These are phyloP conservation scores for Calliopum simillimum DNA, from an alignment of 2,888 invertebrate genomes.

Conservation along the genomic window DNA sequence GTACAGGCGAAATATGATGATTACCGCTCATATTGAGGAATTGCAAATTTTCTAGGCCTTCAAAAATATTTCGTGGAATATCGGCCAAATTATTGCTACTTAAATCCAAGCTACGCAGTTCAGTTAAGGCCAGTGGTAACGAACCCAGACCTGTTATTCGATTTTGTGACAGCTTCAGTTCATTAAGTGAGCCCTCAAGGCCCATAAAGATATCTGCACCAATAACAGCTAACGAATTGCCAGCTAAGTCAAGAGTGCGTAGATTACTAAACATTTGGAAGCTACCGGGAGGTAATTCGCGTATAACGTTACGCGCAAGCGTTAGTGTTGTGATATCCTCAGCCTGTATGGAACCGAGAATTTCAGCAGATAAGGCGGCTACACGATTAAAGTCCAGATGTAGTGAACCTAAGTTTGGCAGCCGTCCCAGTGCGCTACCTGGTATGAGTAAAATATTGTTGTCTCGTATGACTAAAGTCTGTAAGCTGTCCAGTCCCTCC, in stretches of 20 bases:
- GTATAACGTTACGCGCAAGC: conserved; percentile 85
- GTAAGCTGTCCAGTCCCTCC: conserved; percentile 82
- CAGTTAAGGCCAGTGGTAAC: conserved; percentile 73
- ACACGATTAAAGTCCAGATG: conserved; percentile 89
- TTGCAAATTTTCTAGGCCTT: conserved; percentile 75
- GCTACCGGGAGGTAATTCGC: conserved; percentile 84
- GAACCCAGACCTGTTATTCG: conserved; percentile 77
- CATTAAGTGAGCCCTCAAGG: conserved; percentile 78
- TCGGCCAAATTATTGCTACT: conserved; percentile 84
- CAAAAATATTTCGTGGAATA: conserved; percentile 76
- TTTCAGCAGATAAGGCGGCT: conserved; percentile 84
- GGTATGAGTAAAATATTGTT: conserved; percentile 90
- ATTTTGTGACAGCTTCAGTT: conserved; percentile 80
- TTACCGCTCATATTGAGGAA: conserved; percentile 84
- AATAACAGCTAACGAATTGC: conserved; percentile 80
- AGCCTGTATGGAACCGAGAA: conserved; percentile 77
- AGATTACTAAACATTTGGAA: conserved; percentile 84
- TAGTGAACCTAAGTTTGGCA: conserved; percentile 79
- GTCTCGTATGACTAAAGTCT: conserved; percentile 83
- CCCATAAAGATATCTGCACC: conserved; percentile 82
- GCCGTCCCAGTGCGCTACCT: conserved; percentile 82
- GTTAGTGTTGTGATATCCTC: conserved; percentile 79
- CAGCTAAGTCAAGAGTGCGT: conserved; percentile 78
- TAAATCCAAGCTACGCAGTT: conserved; percentile 78
- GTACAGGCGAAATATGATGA: conserved; percentile 74